phyloP scores from a whole-genome alignment of 2,113 vertebrate genomes.

The Nannobrachium achirus region DNA sequence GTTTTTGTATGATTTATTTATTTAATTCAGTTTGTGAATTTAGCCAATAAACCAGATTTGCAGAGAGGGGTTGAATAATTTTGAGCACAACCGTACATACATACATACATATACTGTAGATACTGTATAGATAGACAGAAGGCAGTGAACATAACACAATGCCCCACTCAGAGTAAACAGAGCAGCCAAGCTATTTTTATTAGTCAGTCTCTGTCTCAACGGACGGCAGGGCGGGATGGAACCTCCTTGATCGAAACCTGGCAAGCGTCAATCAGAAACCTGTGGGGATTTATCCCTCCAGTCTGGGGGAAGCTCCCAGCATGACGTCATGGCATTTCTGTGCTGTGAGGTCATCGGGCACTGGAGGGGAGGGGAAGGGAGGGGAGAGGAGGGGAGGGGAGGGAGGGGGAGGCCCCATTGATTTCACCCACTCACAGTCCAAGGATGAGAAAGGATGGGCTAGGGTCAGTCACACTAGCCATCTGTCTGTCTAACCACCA shows the following conservation, averaged over 20 bases:
- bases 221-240: constrained; percentile 77
- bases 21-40: too few relatives aligned
- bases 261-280: constrained; percentile 72
- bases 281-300: constrained; percentile 60
- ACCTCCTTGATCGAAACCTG: constrained; percentile 78
- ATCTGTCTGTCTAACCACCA: too few relatives aligned
- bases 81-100: too few relatives aligned
- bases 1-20: too few relatives aligned
- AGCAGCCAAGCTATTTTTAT: constrained; percentile 75
- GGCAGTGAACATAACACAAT: constrained; percentile 38
- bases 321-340: constrained; percentile 56
- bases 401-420: constrained; percentile 26
- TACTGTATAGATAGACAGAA: not conserved
- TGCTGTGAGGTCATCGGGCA: constrained; percentile 56
- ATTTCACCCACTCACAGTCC: constrained; percentile 26
- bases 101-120: not conserved
- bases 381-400: constrained; percentile 26
- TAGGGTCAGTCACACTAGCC: constrained; percentile 12
- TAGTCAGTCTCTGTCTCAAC: constrained; percentile 74
- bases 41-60: too few relatives aligned
- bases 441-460: constrained; percentile 8
- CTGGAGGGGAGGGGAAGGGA: constrained; percentile 22
- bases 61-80: too few relatives aligned
- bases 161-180: constrained; percentile 58
- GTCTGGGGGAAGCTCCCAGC: constrained; percentile 61